A percentile compares a stretch with the other conserved stretches of the same genome.
Conservation (phyloP, 2,113 vertebrate genomes). For the Scopus umbretta region DNA sequence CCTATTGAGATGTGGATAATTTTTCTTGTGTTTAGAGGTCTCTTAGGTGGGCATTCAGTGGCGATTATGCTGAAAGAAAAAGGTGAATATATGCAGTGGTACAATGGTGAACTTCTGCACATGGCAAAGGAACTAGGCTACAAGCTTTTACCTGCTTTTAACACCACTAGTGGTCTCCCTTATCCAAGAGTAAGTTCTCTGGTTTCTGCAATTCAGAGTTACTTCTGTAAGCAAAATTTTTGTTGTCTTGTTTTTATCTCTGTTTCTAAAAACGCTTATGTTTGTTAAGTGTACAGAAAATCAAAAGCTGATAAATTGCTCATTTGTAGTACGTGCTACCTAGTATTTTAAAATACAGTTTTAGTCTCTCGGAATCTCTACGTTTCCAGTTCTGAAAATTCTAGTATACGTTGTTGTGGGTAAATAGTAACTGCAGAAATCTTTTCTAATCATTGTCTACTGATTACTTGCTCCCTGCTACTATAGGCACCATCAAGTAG, state of each 20-base stretch:
- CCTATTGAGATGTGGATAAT: background rate
- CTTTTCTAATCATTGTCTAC: background rate
- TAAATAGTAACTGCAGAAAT: background rate
- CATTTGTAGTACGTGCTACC: background rate
- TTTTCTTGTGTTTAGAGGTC: constrained; percentile 77
- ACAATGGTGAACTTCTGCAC: constrained; percentile 89
- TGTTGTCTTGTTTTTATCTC: background rate
- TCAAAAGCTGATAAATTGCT: background rate
- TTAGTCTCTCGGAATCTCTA: background rate
- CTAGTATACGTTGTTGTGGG: background rate
- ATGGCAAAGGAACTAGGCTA: constrained; percentile 96
- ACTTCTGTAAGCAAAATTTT: background rate
- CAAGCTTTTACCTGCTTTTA: constrained; percentile 93
- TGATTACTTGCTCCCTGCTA: background rate
- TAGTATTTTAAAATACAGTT: background rate
- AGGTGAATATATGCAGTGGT: constrained; percentile 92
- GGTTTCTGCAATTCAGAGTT: background rate
- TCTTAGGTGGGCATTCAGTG: constrained; percentile 94
- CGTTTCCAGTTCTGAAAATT: background rate
- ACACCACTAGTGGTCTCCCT: constrained; percentile 97
- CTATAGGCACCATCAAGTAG: background rate
- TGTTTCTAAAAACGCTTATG: background rate
- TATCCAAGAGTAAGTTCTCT: constrained; percentile 90
- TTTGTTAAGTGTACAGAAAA: background rate
- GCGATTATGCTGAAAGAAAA: constrained; percentile 94